Evolutionary conservation across 2,888 invertebrate species (phyloP).

Genomic region (Drosophila neotestacea): DNA sequence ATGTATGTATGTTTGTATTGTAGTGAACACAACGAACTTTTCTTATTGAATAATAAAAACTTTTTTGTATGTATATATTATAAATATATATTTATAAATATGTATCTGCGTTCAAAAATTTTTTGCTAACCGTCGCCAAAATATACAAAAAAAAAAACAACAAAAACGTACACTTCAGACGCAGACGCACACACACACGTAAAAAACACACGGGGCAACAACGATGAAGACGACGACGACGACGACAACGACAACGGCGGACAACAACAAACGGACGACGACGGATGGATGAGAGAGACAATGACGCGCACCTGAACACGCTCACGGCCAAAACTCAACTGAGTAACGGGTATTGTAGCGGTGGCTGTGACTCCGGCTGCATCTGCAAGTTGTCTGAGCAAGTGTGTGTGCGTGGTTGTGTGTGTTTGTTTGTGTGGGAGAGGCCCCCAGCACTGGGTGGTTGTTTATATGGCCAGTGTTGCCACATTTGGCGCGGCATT

Average conservation of each 20-base stretch:
- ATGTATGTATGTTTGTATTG: constrained; percentile 20
- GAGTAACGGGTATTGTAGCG: constrained; percentile 51
- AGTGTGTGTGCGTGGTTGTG: constrained; percentile 16
- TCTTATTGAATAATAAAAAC: constrained; percentile 43
- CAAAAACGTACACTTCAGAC: constrained; percentile 62
- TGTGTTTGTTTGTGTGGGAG: constrained; percentile 42
- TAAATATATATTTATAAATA: constrained; percentile 22
- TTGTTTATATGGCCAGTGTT: constrained; percentile 53
- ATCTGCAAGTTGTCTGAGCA: constrained; percentile 49
- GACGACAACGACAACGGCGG: constrained; percentile 42
- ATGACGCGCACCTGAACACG: constrained; percentile 58
- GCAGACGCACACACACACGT: constrained; percentile 61
- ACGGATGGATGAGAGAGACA: constrained; percentile 31
- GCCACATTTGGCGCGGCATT: constrained; percentile 46
- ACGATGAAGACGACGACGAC: constrained; percentile 39
- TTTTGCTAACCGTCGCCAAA: constrained; percentile 65
- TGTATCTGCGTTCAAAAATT: constrained; percentile 49
- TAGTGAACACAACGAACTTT: constrained; percentile 48
- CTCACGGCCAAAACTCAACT: constrained; percentile 70
- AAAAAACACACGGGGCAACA: constrained; percentile 42
- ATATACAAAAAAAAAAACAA: constrained; percentile 50
- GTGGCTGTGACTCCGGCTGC: constrained; percentile 50
- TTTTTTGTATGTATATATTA: constrained; percentile 15
- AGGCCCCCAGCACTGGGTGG: constrained; percentile 54
- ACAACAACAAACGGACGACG: constrained; percentile 43